phyloP scores from a whole-genome alignment of 2,113 vertebrate species.

The Aegotheles bennettii region DNA sequence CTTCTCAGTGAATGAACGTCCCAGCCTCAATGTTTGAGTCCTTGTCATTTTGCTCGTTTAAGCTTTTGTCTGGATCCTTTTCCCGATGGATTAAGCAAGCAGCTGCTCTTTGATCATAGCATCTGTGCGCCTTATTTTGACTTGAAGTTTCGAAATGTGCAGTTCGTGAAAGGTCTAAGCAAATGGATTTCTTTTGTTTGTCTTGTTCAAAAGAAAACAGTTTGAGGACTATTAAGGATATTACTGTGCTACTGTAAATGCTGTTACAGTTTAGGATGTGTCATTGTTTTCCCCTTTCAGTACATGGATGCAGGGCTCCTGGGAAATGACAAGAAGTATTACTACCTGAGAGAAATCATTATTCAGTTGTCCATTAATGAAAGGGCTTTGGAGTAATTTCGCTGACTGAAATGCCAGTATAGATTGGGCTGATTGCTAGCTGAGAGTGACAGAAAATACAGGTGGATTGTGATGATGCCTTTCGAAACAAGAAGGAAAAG shows the following conservation, averaged over 20 bases:
- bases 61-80: constrained; percentile 24
- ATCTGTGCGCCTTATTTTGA: neutral
- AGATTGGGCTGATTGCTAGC: neutral
- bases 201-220: neutral
- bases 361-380: neutral
- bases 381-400: neutral
- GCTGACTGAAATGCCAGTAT: neutral
- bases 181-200: constrained; percentile 20
- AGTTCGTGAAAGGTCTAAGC: neutral
- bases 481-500: neutral
- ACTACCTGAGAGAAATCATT: neutral
- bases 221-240: neutral
- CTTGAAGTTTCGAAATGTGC: neutral
- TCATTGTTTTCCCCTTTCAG: neutral
- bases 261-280: neutral
- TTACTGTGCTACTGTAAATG: neutral
- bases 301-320: neutral
- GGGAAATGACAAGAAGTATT: neutral
- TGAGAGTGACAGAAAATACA: neutral
- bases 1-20: neutral
- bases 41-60: neutral
- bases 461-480: neutral
- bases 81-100: constrained; percentile 18
- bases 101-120: constrained; percentile 19
- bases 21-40: neutral